These are phyloP conservation scores for Magallana nippona DNA, from an alignment of 2,888 invertebrate genomes.

Conservation along the genomic window DNA sequence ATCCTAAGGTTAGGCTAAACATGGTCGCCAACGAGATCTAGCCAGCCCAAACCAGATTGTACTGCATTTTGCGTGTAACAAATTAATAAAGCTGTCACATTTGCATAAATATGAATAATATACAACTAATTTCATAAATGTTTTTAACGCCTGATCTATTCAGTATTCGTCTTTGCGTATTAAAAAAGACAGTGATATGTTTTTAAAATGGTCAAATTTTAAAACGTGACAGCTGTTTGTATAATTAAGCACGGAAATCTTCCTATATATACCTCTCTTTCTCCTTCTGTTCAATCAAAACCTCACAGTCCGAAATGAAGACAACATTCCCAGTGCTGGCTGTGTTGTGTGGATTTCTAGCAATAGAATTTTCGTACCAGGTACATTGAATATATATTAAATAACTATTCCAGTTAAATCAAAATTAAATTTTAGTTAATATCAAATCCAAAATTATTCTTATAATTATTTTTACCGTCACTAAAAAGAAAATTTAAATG, in stretches of 20 bases:
- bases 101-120: too few relatives aligned
- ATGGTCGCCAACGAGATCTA: neutral
- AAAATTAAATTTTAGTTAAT: neutral
- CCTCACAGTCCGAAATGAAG: neutral
- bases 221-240: constrained; percentile 2
- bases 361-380: neutral
- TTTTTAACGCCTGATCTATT: too few relatives aligned
- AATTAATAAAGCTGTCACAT: constrained; percentile 3
- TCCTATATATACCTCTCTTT: neutral
- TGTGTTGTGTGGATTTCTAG: constrained; percentile 13
- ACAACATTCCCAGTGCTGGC: neutral
- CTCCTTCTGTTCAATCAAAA: neutral
- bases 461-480: neutral
- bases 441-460: neutral
- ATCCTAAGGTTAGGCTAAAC: neutral
- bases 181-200: neutral
- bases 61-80: constrained; percentile 4
- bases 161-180: neutral
- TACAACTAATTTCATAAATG: too few relatives aligned
- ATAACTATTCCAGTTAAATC: neutral
- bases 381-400: neutral
- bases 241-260: constrained; percentile 6
- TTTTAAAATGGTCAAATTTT: neutral
- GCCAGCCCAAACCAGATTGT: neutral
- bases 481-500: neutral